phyloP scores from a whole-genome alignment of 1,140 invertebrate species.

The Steinernema khuongi region DNA sequence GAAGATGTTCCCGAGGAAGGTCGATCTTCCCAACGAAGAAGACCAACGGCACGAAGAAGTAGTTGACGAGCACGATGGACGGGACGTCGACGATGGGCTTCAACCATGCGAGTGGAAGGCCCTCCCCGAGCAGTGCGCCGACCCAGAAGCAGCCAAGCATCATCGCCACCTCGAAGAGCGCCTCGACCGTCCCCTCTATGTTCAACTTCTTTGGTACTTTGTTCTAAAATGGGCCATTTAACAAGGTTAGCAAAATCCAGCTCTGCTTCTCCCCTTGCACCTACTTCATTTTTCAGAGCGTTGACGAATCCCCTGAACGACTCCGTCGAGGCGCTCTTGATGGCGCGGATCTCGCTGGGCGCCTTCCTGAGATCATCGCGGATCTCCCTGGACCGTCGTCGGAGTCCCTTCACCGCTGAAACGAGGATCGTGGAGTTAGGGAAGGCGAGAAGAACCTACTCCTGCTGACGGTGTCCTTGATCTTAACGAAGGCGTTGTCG shows the following conservation, averaged over 20 bases:
- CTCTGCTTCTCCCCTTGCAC: no score
- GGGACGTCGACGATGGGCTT: background rate
- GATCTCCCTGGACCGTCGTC: background rate
- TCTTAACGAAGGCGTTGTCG: conserved; percentile 1
- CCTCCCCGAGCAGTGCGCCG: background rate
- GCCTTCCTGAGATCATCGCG: background rate
- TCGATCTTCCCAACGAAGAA: background rate
- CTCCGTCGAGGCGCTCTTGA: background rate
- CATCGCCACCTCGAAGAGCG: background rate
- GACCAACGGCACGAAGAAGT: background rate
- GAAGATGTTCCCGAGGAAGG: background rate
- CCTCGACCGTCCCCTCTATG: background rate
- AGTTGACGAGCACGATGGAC: background rate
- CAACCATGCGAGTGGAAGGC: background rate
- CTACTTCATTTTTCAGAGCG: background rate
- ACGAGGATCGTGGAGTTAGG: background rate
- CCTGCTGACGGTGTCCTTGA: background rate
- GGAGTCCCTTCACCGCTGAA: background rate
- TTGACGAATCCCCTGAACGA: background rate
- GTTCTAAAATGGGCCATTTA: background rate
- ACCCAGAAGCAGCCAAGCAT: background rate
- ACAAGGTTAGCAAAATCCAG: background rate
- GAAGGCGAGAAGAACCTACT: background rate
- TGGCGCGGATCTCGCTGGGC: background rate
- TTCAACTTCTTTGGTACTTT: background rate